Conservation (phyloP, 2,797 vertebrate species). For the Onychomys leucogaster region DNA sequence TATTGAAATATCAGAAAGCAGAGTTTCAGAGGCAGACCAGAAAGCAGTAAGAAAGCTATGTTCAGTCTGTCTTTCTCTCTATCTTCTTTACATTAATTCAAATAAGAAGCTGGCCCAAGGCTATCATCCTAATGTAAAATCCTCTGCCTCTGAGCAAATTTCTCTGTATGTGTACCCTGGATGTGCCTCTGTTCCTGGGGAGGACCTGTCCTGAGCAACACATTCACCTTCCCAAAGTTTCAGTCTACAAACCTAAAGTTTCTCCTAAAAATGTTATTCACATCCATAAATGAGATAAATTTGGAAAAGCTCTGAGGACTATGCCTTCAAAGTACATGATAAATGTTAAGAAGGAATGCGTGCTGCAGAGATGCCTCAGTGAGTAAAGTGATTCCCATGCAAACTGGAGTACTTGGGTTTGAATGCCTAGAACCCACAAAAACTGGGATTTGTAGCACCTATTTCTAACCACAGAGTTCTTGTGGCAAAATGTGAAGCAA, state of each 20-base stretch:
- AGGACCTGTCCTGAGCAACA: neutral
- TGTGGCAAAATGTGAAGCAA: neutral
- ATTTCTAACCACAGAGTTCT: neutral
- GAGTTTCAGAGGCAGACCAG: neutral
- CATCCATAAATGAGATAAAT: neutral
- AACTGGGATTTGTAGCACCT: neutral
- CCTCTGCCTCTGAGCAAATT: neutral
- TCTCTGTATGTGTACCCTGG: neutral
- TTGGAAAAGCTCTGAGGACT: neutral
- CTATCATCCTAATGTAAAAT: too few species aligned
- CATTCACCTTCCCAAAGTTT: neutral
- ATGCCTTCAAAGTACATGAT: neutral
- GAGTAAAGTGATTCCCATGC: neutral
- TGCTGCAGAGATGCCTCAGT: neutral
- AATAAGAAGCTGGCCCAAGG: neutral
- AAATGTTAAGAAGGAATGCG: neutral
- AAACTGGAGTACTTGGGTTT: neutral
- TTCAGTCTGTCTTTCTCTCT: neutral
- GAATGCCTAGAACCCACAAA: neutral
- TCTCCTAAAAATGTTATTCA: neutral
- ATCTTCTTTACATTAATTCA: neutral
- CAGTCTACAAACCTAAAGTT: neutral
- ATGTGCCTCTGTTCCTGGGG: fast-evolving
- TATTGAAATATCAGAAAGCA: neutral
- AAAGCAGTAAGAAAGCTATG: neutral